A percentile compares a stretch with the other conserved stretches of the same genome.
phyloP scores from a whole-genome alignment of 2,888 invertebrate genomes.

The Brassicogethes aeneus region DNA sequence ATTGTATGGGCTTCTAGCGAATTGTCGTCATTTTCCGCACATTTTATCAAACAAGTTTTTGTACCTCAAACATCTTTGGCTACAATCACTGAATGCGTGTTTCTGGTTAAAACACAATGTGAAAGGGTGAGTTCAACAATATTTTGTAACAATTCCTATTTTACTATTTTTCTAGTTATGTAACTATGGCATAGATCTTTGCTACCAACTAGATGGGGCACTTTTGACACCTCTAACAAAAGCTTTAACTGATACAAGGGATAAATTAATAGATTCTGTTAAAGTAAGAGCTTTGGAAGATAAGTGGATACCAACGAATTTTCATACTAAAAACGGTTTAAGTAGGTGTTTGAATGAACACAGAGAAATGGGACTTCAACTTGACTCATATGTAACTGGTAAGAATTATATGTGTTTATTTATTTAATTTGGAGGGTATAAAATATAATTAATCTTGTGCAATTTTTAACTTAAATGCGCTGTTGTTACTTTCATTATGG shows the following conservation, averaged over 20 bases:
- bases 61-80: conserved; percentile 80
- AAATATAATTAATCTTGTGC: neutral
- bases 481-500: no score
- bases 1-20: conserved; percentile 88
- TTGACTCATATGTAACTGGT: conserved; percentile 56
- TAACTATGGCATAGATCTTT: conserved; percentile 75
- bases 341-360: conserved; percentile 62
- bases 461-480: no score
- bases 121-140: conserved; percentile 44
- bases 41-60: conserved; percentile 81
- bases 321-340: conserved; percentile 62
- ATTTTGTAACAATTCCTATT: neutral
- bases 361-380: conserved; percentile 57
- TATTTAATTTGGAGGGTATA: no score
- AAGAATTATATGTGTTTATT: conserved; percentile 11
- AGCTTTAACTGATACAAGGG: conserved; percentile 68
- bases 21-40: conserved; percentile 67
- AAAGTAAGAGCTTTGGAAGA: conserved; percentile 71
- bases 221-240: conserved; percentile 67
- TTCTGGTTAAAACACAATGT: conserved; percentile 68
- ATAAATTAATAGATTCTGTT: conserved; percentile 75
- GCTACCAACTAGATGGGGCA: conserved; percentile 83
- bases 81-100: conserved; percentile 78
- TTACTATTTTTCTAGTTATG: conserved; percentile 41
- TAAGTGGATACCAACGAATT: conserved; percentile 75